Evolutionary conservation across 2,888 invertebrate species (phyloP), one percentile per base, ranked within the genome.

Genomic region (Acleris sparsana): DNA sequence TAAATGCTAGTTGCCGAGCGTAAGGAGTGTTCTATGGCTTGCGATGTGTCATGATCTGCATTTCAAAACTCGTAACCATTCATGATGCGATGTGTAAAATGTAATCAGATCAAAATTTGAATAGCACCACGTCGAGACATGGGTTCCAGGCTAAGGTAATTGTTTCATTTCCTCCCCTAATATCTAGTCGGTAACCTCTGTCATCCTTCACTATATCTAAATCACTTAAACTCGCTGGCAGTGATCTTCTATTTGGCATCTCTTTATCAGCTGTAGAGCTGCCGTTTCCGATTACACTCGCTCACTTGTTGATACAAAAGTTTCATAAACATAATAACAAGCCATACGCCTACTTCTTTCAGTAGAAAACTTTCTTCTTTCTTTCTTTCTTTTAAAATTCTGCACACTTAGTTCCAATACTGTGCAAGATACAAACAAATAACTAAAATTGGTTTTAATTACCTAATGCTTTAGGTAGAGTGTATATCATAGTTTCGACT

Each of bases 91-190:
- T 64, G 75, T 76, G 69, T 84, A 89, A 86, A 74, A 85, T 85
- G 85, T 86, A 84, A 87, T 78, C 51, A 52, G 53, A 57, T 53
- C 79, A 77, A 80, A 84, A 83, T 79, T 80, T 79, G 69, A 70
- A 74, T 75, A 80, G 74, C 71, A 85, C 85, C 87, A 89, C 87
- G 85, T 88, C 81, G 84, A 88, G 87, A 85, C 81, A 91, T 91
- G 91, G 90, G 91, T 88, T 91, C 91, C 85, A 87, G 91, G 86
- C 76, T 91, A 80, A 87, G 91, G 91, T 90, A 86, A 80, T 72
- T 75, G 72, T 59, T 67, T 66, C 51, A 72, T 63, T 67, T 58
- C 70, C 71, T 69, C 65, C 51, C 33, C 22, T 9, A 25, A 20
- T 56, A 56, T 52, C 51, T 51, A 44, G 46, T 46, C 67, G 63